phyloP scores from a whole-genome alignment of 1,140 invertebrate genomes.

The Steinernema feltiae region DNA sequence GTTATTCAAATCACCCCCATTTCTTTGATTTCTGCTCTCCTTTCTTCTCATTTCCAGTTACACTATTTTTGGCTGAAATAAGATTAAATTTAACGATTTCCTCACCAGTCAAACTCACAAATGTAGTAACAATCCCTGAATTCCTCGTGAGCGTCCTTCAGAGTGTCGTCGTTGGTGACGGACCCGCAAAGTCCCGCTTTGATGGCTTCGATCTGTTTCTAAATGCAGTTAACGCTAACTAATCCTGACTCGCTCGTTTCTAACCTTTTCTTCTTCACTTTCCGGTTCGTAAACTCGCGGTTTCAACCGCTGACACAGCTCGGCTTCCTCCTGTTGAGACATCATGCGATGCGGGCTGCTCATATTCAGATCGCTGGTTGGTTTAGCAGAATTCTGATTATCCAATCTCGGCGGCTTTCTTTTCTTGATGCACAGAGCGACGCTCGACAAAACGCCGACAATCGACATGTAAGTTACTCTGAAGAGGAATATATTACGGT shows the following conservation, averaged over 20 bases:
- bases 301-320: neutral
- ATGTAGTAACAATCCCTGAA: neutral
- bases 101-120: neutral
- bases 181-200: neutral
- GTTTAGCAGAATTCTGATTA: neutral
- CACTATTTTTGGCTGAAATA: neutral
- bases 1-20: too few relatives aligned
- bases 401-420: neutral
- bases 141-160: neutral
- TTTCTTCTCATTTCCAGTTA: too few relatives aligned
- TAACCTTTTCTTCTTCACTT: neutral
- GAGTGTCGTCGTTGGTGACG: neutral
- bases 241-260: neutral
- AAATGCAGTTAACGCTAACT: neutral
- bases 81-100: neutral
- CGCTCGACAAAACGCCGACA: neutral
- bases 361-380: neutral
- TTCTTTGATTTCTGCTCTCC: too few relatives aligned
- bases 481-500: neutral
- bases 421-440: neutral
- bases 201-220: neutral
- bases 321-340: neutral
- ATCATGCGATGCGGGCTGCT: neutral
- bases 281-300: neutral
- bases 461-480: neutral